Base-by-base conservation (phyloP, 2,797 vertebrate genomes). In the Enteromius viviparus region DNA sequence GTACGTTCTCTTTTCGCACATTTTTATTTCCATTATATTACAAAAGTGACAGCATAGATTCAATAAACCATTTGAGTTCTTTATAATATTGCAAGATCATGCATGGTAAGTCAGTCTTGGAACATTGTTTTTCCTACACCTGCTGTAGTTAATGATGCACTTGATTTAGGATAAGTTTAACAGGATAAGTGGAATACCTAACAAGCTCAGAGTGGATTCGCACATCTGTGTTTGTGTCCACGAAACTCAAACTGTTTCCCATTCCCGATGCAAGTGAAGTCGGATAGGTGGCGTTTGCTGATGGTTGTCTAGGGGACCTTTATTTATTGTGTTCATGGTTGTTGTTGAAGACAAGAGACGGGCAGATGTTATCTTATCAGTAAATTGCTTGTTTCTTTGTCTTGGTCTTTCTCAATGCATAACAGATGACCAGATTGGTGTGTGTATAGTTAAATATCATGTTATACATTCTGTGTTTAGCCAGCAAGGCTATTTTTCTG, bases 321-420 rank as follows among this genome's bases (percentile, higher is more conserved):
- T 53, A 76, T 65, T 82, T 82, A n/a, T 82, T 76, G 26, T 40
- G 21, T 82, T 72, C 58, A 37, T 72, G 23, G 53, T 26, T 65
- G 58, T 37, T 72, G 17, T 29, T 51, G 58, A 60, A 49, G 53
- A 49, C 3, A 23, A 19, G 26, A 60, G 68, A 62, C 37, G 3
- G 6, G 12, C 7, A 17, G 68, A 81, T 81, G 8, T 74, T 49
- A 72, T 72, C 55, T 17, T 17, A 23, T 60, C 51, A 32, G 15
- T 80, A 26, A 71, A n/a, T 34, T 29, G 37, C 53, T 64, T 60
- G 21, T 47, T 80, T 60, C 51, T 71, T 60, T 75, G 11, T 15
- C 23, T 80, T 11, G 23, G 23, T 71, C 4, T 47, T 47, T 81
- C 19, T 37, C 17, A 4, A 51, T 49, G 53, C 40, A 11, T 55